These are phyloP conservation scores for Lissocephala sabroskyi DNA, from an alignment of 2,888 invertebrate species.

Conservation along the genomic window DNA sequence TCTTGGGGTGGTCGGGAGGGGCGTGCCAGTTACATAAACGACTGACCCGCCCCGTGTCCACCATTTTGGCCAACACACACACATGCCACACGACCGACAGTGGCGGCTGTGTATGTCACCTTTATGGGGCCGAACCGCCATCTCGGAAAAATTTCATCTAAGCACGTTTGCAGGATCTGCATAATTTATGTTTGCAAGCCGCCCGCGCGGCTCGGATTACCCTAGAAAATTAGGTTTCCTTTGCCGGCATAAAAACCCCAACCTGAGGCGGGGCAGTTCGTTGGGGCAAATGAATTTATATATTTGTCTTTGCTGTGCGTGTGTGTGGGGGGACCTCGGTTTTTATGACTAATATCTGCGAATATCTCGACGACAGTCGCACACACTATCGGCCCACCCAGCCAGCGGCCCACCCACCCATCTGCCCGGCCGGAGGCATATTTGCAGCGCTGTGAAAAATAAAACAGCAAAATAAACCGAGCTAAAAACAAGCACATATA, in stretches of 20 bases:
- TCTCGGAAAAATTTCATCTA: constrained; percentile 56
- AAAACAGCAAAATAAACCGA: constrained; percentile 57
- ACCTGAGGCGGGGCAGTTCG: constrained; percentile 10
- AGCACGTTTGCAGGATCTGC: constrained; percentile 68
- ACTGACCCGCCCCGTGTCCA: not conserved
- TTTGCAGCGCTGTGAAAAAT: constrained; percentile 61
- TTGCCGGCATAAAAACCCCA: constrained; percentile 35
- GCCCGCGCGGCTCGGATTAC: constrained; percentile 46
- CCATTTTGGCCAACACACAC: constrained; percentile 14
- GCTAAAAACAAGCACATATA: constrained; percentile 50
- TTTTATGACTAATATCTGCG: constrained; percentile 68
- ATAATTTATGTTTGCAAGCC: constrained; percentile 65
- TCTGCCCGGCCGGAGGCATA: constrained; percentile 20
- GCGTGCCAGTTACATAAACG: too few relatives aligned
- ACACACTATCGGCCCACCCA: constrained; percentile 35
- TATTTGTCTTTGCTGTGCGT: constrained; percentile 44
- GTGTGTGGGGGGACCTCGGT: constrained; percentile 21
- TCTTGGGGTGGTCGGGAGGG: not conserved
- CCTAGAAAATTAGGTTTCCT: constrained; percentile 67
- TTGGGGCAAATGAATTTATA: constrained; percentile 57
- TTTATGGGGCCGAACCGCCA: constrained; percentile 39
- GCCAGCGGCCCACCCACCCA: constrained; percentile 41
- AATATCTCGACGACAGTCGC: too few relatives aligned
- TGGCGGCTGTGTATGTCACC: constrained; percentile 25
- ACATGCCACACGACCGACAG: not conserved